A percentile compares a stretch with the other conserved stretches of the same genome.
Evolutionary conservation across 2,888 invertebrate genomes (phyloP).

Genomic region (Dynastes hyllus): DNA sequence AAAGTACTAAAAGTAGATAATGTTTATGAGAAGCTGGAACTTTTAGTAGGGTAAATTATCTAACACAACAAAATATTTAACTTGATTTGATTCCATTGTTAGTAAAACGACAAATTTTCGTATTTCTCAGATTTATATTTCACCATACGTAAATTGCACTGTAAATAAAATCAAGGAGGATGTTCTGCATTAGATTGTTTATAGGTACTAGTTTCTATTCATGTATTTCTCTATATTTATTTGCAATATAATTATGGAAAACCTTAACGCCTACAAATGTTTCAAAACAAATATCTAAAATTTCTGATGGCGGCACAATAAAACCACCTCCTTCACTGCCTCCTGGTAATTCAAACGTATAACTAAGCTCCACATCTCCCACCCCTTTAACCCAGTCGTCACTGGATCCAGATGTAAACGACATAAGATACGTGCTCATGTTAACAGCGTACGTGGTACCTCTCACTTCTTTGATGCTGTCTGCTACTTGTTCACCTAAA

Average conservation of each 20-base stretch:
- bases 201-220: too few relatives aligned
- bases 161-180: too few relatives aligned
- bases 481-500: constrained; percentile 70
- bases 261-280: constrained; percentile 76
- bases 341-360: too few relatives aligned
- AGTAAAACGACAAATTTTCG: too few relatives aligned
- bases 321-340: constrained; percentile 76
- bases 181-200: too few relatives aligned
- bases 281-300: constrained; percentile 74
- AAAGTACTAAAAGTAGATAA: too few relatives aligned
- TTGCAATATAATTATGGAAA: constrained; percentile 68
- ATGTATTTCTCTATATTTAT: neutral
- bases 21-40: too few relatives aligned
- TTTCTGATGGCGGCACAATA: constrained; percentile 73
- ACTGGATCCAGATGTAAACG: constrained; percentile 78
- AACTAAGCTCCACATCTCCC: constrained; percentile 72
- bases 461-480: constrained; percentile 67
- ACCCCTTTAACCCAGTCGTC: constrained; percentile 78
- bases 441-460: constrained; percentile 70
- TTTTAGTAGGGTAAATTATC: too few relatives aligned
- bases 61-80: too few relatives aligned
- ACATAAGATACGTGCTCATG: constrained; percentile 71
- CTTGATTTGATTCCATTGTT: too few relatives aligned
- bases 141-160: too few relatives aligned
- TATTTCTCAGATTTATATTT: too few relatives aligned